Evolutionary conservation across 53 echinoderm and acorn worm genomes (phyloP).

Genomic region (Paelopatides confundens): DNA sequence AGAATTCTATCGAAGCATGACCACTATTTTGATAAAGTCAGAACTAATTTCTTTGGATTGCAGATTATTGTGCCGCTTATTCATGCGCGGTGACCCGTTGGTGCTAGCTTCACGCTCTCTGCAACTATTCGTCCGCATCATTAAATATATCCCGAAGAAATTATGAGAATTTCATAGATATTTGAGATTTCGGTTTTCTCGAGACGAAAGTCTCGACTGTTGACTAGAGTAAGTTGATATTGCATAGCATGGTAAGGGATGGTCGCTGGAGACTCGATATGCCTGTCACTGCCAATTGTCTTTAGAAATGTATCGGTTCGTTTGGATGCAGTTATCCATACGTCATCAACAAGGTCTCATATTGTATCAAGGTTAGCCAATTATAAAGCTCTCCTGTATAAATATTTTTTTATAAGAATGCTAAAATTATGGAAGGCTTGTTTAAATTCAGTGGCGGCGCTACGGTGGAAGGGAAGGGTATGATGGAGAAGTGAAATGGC

Average conservation of each 20-base stretch:
- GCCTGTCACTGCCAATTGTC: not conserved
- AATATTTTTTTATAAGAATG: too few species aligned
- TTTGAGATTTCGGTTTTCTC: slow-evolving; percentile 18
- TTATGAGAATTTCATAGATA: not conserved
- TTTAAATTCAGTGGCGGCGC: too few species aligned
- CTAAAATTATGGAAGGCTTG: too few species aligned
- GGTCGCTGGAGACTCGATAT: not conserved
- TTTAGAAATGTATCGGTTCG: not conserved
- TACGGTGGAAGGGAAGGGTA: too few species aligned
- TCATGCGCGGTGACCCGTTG: slow-evolving; percentile 42
- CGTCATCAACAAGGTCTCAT: not conserved
- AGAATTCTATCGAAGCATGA: not conserved
- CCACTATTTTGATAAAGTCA: not conserved
- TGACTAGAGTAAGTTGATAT: not conserved
- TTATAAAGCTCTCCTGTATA: too few species aligned
- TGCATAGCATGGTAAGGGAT: not conserved
- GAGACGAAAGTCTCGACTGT: not conserved
- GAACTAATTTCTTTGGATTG: not conserved
- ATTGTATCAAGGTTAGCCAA: not conserved
- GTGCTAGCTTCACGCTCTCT: not conserved
- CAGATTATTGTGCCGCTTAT: not conserved
- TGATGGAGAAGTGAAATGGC: too few species aligned
- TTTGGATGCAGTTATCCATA: not conserved
- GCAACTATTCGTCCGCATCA: slow-evolving; percentile 28
- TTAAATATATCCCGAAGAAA: not conserved